phyloP scores from a whole-genome alignment of 2,113 vertebrate species.

The Stercorarius parasiticus region DNA sequence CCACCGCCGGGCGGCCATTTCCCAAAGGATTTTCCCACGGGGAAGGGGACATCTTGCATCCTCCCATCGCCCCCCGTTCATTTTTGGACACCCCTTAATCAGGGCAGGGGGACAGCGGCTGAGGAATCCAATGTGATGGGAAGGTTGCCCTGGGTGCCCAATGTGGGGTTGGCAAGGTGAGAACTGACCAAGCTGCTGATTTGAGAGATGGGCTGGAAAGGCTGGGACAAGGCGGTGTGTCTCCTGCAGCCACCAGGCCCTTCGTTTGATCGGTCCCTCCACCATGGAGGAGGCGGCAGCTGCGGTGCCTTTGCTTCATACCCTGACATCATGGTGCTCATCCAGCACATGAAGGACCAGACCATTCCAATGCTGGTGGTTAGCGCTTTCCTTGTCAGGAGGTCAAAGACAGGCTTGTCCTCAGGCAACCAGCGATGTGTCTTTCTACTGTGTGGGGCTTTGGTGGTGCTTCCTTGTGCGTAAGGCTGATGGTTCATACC shows the following conservation, averaged over 20 bases:
- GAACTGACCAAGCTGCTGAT: background rate
- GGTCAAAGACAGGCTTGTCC: background rate
- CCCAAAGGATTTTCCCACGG: accelerated
- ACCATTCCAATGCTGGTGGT: accelerated
- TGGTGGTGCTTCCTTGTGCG: background rate
- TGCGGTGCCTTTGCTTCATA: accelerated
- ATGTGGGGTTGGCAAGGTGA: background rate
- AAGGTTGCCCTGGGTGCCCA: accelerated
- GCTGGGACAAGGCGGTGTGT: accelerated
- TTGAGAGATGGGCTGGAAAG: background rate
- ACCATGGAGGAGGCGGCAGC: accelerated
- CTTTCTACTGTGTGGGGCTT: accelerated
- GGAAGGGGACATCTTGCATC: background rate
- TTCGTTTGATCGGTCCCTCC: accelerated
- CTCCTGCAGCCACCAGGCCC: background rate
- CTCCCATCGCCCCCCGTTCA: accelerated
- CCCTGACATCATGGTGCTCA: background rate
- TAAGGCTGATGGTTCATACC: background rate
- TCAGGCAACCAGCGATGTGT: accelerated
- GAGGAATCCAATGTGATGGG: accelerated
- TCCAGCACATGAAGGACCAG: accelerated
- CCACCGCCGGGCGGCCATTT: accelerated
- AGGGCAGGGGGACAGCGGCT: too few species aligned
- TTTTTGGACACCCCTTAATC: background rate
- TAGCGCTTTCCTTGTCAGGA: background rate